Conservation (phyloP, 2,797 vertebrate genomes). For the Chloroceryle inda region DNA sequence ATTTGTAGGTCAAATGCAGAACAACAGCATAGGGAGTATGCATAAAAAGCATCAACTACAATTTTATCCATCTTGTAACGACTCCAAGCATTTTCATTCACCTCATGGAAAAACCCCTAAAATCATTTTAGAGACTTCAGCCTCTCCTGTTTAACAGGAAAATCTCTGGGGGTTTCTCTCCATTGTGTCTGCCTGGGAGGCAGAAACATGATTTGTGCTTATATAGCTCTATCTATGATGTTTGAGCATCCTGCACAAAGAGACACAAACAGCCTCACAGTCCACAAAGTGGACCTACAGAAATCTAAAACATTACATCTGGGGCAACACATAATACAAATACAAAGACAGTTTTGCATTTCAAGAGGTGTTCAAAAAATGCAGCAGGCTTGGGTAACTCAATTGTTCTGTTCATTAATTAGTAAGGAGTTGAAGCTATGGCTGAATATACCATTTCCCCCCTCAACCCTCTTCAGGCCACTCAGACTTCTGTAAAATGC, state of each 20-base stretch:
- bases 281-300: not conserved
- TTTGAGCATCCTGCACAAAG: not conserved
- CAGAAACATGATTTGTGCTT: not conserved
- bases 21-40: accelerated
- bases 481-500: not conserved
- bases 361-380: not conserved
- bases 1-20: accelerated
- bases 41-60: not conserved
- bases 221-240: accelerated
- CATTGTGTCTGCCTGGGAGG: not conserved
- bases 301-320: not conserved
- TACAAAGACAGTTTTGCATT: not conserved
- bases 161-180: not conserved
- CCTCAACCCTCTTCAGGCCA: not conserved
- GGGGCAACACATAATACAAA: not conserved
- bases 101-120: not conserved
- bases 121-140: not conserved
- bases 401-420: not conserved
- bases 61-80: not conserved
- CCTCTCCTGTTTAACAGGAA: not conserved
- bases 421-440: not conserved
- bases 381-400: not conserved
- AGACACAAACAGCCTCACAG: not conserved
- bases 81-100: not conserved
- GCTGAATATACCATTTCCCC: not conserved